These are phyloP conservation scores for Heterodera filipjevi DNA, from an alignment of 2,888 invertebrate species.

Conservation along the genomic window DNA sequence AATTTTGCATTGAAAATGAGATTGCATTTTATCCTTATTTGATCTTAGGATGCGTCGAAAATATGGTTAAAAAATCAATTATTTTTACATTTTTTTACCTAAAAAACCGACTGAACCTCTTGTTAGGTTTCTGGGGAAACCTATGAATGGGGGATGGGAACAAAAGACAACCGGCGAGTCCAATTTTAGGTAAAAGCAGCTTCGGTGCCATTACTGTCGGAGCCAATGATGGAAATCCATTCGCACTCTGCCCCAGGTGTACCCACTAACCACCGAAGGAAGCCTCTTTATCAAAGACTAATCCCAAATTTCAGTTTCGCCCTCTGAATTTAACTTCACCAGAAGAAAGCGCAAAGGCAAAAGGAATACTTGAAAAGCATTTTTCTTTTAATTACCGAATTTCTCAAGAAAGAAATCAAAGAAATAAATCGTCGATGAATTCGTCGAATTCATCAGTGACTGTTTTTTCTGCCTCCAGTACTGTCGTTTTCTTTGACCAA, in stretches of 20 bases:
- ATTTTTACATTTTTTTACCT: too few relatives aligned
- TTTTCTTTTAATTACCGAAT: slow-evolving; percentile 59
- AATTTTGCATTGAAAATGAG: too few relatives aligned
- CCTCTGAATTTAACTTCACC: neutral
- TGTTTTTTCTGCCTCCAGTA: slow-evolving; percentile 60
- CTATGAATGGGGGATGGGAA: neutral
- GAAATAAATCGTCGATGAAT: slow-evolving; percentile 85
- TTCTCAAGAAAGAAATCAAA: slow-evolving; percentile 69
- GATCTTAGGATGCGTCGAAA: too few relatives aligned
- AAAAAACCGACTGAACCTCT: too few relatives aligned
- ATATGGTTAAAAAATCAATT: too few relatives aligned
- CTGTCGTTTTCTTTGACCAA: slow-evolving; percentile 69
- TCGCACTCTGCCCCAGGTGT: neutral
- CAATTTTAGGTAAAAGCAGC: neutral
- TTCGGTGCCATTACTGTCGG: neutral
- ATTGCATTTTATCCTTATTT: too few relatives aligned
- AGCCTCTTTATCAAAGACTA: slow-evolving; percentile 68
- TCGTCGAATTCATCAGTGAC: slow-evolving; percentile 90
- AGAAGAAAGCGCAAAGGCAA: slow-evolving; percentile 7
- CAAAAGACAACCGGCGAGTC: too few relatives aligned
- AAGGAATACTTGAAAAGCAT: neutral
- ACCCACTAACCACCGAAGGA: neutral
- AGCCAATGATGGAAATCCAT: neutral
- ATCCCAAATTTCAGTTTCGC: neutral
- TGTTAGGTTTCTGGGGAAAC: too few relatives aligned